Evolutionary conservation across 2,888 invertebrate genomes (phyloP).

Genomic region (Geotrupes spiniger): DNA sequence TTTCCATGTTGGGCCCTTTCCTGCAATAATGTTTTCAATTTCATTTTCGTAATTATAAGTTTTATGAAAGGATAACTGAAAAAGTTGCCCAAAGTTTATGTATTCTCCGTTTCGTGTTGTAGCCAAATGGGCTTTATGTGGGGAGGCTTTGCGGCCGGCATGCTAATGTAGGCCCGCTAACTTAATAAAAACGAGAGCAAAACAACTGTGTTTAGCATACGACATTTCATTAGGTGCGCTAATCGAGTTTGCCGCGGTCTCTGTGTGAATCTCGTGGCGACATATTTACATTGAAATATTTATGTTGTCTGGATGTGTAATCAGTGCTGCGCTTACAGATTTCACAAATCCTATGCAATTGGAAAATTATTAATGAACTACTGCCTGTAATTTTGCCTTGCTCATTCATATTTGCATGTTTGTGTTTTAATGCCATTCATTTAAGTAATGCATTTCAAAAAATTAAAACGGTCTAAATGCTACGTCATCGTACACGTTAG

Average conservation of each 20-base stretch:
- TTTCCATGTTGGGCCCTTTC: neutral
- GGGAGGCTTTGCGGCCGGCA: constrained; percentile 15
- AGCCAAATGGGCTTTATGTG: constrained; percentile 19
- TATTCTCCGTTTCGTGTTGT: constrained; percentile 7
- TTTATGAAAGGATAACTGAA: constrained; percentile 21
- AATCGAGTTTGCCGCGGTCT: constrained; percentile 25
- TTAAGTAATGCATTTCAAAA: too few species aligned
- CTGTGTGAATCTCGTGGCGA: neutral
- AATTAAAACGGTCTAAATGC: too few species aligned
- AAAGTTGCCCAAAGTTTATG: constrained; percentile 20
- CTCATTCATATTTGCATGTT: too few species aligned
- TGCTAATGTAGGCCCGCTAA: constrained; percentile 21
- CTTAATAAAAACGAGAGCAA: constrained; percentile 29
- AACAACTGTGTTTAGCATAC: constrained; percentile 31
- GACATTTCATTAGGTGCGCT: constrained; percentile 30
- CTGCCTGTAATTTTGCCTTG: too few species aligned
- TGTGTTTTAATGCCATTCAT: too few species aligned
- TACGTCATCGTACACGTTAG: too few species aligned
- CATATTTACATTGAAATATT: constrained; percentile 30
- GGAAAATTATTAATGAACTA: too few species aligned
- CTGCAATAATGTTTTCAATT: constrained; percentile 14
- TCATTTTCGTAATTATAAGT: constrained; percentile 17
- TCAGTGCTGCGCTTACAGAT: too few species aligned
- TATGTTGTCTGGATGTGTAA: constrained; percentile 20
- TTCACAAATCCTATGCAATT: too few species aligned